A percentile compares a stretch with the other conserved stretches of the same genome.
Conservation (phyloP, 1,140 invertebrate species). For the Nasonia longicornis region DNA sequence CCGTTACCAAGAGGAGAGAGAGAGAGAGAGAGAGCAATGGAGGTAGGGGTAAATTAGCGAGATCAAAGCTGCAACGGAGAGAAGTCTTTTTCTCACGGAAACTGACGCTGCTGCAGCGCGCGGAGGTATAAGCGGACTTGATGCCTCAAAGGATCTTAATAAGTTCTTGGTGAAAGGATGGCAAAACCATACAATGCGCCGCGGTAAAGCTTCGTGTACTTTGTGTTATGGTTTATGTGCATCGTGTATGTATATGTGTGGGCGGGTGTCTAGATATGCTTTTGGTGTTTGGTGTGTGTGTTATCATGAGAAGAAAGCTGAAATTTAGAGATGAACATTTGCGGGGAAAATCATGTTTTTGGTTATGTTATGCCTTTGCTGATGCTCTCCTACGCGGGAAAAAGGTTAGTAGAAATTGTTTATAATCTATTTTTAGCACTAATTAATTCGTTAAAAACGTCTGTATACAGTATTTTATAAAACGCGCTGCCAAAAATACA, state of each 20-base stretch:
- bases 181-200: constrained; percentile 21
- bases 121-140: constrained; percentile 19
- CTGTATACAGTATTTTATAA: too few relatives aligned
- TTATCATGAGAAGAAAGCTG: not conserved
- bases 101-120: not conserved
- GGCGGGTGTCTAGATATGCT: not conserved
- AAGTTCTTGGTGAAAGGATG: not conserved
- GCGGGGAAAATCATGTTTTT: not conserved
- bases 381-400: not conserved
- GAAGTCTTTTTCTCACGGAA: not conserved
- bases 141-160: constrained; percentile 36
- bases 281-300: not conserved
- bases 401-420: not conserved
- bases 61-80: constrained; percentile 16
- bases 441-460: too few relatives aligned
- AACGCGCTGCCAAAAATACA: too few relatives aligned
- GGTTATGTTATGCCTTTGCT: not conserved
- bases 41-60: not conserved
- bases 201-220: not conserved
- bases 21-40: not conserved
- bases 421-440: not conserved
- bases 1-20: not conserved
- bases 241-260: not conserved
- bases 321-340: not conserved
- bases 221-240: not conserved